Evolutionary conservation across 2,888 invertebrate genomes (phyloP).

Genomic region (Drosophila neonasuta): DNA sequence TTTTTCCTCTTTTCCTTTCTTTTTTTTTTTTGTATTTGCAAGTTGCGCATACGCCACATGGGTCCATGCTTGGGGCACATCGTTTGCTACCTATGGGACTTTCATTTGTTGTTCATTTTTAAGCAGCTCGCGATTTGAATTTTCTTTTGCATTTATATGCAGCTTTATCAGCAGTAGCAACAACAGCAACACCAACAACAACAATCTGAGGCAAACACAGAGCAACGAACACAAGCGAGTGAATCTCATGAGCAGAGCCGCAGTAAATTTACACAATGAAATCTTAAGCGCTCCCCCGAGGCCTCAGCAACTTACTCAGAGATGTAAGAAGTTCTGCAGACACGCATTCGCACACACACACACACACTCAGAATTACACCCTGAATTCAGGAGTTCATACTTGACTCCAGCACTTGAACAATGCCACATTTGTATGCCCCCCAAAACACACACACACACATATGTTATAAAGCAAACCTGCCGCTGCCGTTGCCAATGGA

Average conservation of each 20-base stretch:
- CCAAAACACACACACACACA: constrained; percentile 28
- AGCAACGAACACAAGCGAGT: constrained; percentile 15
- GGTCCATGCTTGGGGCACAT: constrained; percentile 19
- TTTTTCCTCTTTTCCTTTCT: too few relatives aligned
- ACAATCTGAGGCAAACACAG: neutral
- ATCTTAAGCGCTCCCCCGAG: constrained; percentile 76
- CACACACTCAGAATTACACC: constrained; percentile 31
- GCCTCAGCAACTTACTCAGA: constrained; percentile 44
- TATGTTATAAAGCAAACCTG: constrained; percentile 45
- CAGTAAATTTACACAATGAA: constrained; percentile 76
- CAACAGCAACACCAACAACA: constrained; percentile 13
- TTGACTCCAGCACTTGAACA: constrained; percentile 69
- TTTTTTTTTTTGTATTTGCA: constrained; percentile 25
- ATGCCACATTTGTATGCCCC: constrained; percentile 64
- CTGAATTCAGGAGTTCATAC: constrained; percentile 48
- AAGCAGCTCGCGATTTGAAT: constrained; percentile 73
- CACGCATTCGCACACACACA: constrained; percentile 12
- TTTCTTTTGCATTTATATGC: constrained; percentile 56
- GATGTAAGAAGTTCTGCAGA: constrained; percentile 53
- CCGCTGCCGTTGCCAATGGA: neutral
- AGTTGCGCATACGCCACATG: constrained; percentile 66
- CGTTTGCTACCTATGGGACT: constrained; percentile 66
- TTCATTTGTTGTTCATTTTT: constrained; percentile 76
- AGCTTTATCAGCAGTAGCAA: constrained; percentile 40
- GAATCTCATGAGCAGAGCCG: constrained; percentile 56